Percentiles rank a stretch among this genome's conserved stretches.
These are phyloP conservation scores for Naja naja DNA, from an alignment of 2,113 vertebrate species.

Conservation along the genomic window DNA sequence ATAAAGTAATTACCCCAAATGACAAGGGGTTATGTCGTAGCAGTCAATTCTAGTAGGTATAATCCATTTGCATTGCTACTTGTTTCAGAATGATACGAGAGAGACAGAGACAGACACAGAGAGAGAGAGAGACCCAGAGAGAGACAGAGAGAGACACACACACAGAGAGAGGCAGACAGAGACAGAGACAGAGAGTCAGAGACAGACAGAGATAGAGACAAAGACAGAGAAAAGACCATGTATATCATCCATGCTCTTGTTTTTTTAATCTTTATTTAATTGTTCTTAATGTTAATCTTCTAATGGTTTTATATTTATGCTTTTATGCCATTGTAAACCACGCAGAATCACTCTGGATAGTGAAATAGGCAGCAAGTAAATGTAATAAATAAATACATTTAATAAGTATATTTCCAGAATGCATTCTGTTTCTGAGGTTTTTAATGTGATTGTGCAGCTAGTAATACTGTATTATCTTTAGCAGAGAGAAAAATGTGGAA, in stretches of 20 bases:
- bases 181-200: no score
- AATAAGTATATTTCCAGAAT: neutral
- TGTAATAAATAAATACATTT: neutral
- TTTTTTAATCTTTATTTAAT: neutral
- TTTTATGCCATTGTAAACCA: neutral
- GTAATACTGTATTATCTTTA: neutral
- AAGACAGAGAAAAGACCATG: no score
- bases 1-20: neutral
- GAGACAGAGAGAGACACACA: no score
- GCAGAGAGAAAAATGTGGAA: neutral
- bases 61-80: neutral
- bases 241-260: neutral
- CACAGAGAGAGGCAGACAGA: no score
- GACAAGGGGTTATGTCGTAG: neutral
- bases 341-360: neutral
- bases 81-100: neutral
- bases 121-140: no score
- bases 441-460: neutral
- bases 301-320: neutral
- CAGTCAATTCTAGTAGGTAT: neutral
- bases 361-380: neutral
- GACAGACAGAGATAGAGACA: no score
- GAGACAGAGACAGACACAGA: neutral
- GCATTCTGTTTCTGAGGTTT: neutral
- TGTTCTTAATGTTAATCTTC: neutral